Evolutionary conservation across 92 coral and sea anemone species (phyloP), one percentile per base, ranked within the genome.

Genomic region (Porites cylindrica): DNA sequence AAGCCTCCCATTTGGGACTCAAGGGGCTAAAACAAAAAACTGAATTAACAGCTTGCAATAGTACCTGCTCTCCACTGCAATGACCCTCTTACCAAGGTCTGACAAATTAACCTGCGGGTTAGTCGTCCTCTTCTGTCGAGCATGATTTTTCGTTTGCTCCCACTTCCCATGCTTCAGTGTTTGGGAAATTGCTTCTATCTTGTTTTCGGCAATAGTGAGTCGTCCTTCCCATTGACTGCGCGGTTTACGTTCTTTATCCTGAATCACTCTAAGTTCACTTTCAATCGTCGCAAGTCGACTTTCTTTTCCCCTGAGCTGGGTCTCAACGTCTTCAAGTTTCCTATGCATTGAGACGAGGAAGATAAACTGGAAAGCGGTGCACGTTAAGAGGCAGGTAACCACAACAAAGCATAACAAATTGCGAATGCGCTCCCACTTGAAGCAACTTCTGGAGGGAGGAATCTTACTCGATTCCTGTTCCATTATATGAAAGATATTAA

Each of bases 1-100:
- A 38, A 5, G 47, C 47, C 47, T 38, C 47, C 47, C 7, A 38
- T 38, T 38, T 38, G 47, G 32, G 32, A 29, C 32, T 29, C 32
- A 29, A 29, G 3, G 32, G 47, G 6, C 47, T 38, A 38, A 38
- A 38, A 38, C 47, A 38, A 38, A 3, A 38, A 38, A 38, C 4
- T 38, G 6, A 38, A 38, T 38, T 38, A 38, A 38, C 47, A 4
- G 7, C 47, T 38, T 38, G 47, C 47, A 38, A 38, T 38, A 38
- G 26, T 76, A 76, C 82, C 58, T 78, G 82, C 60, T 43, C 21
- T 78, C 82, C 13, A 78, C 70, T 62, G 82, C 13, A 24, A 78
- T 47, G 62, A 78, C 21, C 17, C 70, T 78, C 82, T 61, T 78
- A 18, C 6, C 21, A 18, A 78, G 82, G 70, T 61, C 71, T 32